Base-by-base conservation (phyloP, 2,888 invertebrate genomes). In the Iphiclides podalirius region DNA sequence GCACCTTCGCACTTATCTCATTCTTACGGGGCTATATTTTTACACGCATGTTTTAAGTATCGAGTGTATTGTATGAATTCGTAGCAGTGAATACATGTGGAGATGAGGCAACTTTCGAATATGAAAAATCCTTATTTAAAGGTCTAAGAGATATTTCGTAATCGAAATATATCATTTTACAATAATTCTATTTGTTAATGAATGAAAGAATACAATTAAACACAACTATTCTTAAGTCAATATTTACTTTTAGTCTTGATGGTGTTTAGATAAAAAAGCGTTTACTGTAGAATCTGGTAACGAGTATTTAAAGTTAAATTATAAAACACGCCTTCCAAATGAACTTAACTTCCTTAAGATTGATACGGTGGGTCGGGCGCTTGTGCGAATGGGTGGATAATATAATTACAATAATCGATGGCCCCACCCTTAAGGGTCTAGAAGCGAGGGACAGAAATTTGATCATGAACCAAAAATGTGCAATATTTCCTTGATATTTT, bases 391-490 rank as follows among this genome's bases (percentile, higher is more conserved):
- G 36, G 49, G 34, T 40, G 41, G 31, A 35, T 45, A 51, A 51
- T 15, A 11, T 46, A 31, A 46, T 51, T 46, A 51, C 45, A 51
- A 36, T 51, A 51, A 51, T 50, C 45, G 50, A 50, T 50, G 35
- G n/a, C 20, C 36, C 50, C 45, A 50, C 45, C 50, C 40, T 41
- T 41, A 31, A 43, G 50, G 40, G 45, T 11, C 40, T 36, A 26
- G 16, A 17, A 45, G 28, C 15, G 17, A 17, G 40, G 44, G 45
- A 23, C 39, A n/a, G 26, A 44, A 40, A 40, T 36, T 47, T 35
- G 26, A 35, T 17, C 15, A 16, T 12, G 12, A 41, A 40, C 40
- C 6, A 35, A 26, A 34, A 17, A 39, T 47, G 3, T 11, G 12
- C 7, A 38, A 23, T 23, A 11, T 38, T 41, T 38, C 4, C 15